A percentile compares a stretch with the other conserved stretches of the same genome.
These are phyloP conservation scores for Lymantria monacha DNA, from an alignment of 2,888 invertebrate genomes.

Conservation along the genomic window DNA sequence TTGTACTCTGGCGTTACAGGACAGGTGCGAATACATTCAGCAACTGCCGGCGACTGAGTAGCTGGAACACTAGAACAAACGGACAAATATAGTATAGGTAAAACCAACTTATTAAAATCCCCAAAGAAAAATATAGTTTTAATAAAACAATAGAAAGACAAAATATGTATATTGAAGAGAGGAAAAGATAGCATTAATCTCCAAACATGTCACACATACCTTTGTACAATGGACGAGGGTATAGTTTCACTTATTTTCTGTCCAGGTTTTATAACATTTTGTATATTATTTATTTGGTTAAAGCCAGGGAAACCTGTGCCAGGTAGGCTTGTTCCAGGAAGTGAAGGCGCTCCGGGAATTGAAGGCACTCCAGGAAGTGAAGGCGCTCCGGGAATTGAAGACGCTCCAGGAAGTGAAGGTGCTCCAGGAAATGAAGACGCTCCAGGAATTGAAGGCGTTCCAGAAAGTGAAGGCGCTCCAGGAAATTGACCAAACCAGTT, in stretches of 20 bases:
- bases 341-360: not conserved
- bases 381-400: not conserved
- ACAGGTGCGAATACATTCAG: slow-evolving; percentile 26
- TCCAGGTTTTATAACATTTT: not conserved
- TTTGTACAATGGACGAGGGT: not conserved
- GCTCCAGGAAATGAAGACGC: not conserved
- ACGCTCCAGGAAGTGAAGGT: not conserved
- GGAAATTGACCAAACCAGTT: too few species aligned
- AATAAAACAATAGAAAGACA: too few species aligned
- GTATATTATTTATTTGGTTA: not conserved
- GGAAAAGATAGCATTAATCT: too few species aligned
- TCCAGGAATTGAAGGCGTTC: not conserved
- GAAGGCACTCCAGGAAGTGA: not conserved
- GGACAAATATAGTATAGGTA: not conserved
- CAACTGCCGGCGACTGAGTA: not conserved
- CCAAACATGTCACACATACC: not conserved
- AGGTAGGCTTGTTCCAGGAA: not conserved
- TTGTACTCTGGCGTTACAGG: slow-evolving; percentile 52
- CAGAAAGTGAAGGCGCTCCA: not conserved
- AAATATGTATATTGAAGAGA: too few species aligned
- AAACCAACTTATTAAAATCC: too few species aligned
- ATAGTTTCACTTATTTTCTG: not conserved
- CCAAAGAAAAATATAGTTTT: too few species aligned
- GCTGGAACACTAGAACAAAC: not conserved
- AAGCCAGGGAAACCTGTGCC: not conserved